Evolutionary conservation across 2,113 vertebrate species (phyloP).

Genomic region (Hemiprocne comata): DNA sequence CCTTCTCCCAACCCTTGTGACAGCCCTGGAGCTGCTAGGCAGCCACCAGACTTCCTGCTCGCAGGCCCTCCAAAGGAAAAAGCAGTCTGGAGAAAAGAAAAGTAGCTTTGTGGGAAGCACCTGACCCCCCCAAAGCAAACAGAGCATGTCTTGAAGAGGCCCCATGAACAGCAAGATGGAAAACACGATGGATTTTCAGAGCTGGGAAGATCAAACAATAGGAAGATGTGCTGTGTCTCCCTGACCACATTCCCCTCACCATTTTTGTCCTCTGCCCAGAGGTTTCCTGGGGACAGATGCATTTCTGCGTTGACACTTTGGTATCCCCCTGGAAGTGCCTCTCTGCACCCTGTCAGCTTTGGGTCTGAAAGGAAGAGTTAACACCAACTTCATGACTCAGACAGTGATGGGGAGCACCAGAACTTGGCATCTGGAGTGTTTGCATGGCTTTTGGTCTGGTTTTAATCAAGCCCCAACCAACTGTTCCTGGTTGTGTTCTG

Average conservation of each 20-base stretch:
- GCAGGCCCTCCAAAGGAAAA: rapidly evolving
- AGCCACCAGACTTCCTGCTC: not conserved
- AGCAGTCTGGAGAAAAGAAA: not conserved
- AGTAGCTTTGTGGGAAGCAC: not conserved
- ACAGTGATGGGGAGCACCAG: not conserved
- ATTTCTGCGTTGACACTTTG: not conserved
- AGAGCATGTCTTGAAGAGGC: not conserved
- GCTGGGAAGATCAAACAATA: not conserved
- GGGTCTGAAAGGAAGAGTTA: not conserved
- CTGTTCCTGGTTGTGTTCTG: rapidly evolving
- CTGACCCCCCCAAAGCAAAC: not conserved
- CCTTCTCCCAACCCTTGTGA: not conserved
- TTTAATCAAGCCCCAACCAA: not conserved
- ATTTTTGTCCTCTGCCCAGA: not conserved
- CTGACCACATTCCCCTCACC: rapidly evolving
- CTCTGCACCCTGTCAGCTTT: not conserved
- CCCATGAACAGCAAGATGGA: not conserved
- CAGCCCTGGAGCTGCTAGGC: rapidly evolving
- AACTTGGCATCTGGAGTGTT: not conserved
- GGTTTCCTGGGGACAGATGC: not conserved
- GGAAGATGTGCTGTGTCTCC: not conserved
- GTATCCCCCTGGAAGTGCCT: not conserved
- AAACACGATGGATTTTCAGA: not conserved
- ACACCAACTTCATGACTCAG: not conserved
- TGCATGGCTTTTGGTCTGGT: not conserved